Evolutionary conservation across 2,797 vertebrate species (phyloP).

Genomic region (Mionectes olivaceus): DNA sequence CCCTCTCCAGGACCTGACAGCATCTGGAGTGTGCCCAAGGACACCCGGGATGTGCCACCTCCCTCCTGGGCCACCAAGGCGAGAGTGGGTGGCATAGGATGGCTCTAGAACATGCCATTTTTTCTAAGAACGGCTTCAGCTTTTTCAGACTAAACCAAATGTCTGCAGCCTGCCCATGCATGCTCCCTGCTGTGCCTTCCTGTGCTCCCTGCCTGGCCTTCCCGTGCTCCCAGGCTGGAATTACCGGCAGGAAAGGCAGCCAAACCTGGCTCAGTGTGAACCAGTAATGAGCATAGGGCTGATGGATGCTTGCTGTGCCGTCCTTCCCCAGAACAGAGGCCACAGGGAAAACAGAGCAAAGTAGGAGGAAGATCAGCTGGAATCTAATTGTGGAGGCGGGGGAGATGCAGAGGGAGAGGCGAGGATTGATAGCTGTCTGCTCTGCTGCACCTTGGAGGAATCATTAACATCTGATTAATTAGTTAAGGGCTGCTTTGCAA

Average conservation of each 20-base stretch:
- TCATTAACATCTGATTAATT: constrained; percentile 73
- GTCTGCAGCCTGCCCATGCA: background rate
- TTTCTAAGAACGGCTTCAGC: background rate
- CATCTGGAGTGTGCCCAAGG: fast-evolving
- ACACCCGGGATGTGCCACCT: fast-evolving
- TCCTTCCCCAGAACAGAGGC: constrained; percentile 15
- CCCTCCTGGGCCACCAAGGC: background rate
- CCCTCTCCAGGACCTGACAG: background rate
- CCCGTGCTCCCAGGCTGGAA: background rate
- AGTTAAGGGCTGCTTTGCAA: constrained; percentile 39
- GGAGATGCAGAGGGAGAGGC: constrained; percentile 27
- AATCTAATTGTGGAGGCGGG: constrained; percentile 56
- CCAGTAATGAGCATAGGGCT: background rate
- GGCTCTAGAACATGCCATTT: background rate
- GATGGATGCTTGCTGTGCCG: constrained; percentile 5
- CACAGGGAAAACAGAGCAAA: constrained; percentile 24
- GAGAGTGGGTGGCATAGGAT: fast-evolving
- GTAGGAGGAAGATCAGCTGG: constrained; percentile 42
- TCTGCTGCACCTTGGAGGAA: constrained; percentile 58
- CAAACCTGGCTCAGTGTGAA: background rate
- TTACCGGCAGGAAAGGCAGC: background rate
- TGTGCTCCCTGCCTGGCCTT: background rate
- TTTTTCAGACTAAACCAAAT: background rate
- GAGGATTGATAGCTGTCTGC: constrained; percentile 61
- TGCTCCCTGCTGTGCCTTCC: background rate